Evolutionary conservation across 2,888 invertebrate genomes (phyloP), one percentile per base, ranked within the genome.

Genomic region (Macrophya alboannulata): DNA sequence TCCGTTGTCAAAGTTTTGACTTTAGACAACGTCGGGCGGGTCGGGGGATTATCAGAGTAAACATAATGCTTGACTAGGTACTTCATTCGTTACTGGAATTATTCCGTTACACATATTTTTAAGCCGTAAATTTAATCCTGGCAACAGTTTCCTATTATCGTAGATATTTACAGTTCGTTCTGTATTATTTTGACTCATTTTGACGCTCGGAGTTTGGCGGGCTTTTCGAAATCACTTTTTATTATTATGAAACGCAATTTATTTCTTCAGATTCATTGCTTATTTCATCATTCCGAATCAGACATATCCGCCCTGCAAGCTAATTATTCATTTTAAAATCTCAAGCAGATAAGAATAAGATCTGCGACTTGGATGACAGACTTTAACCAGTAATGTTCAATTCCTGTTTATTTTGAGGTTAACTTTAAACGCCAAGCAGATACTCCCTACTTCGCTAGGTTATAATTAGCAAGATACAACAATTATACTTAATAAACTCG

Each of bases 41-140:
- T 74, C 21, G n/a, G 72, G 21, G 72, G 45, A 68, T 74, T n/a
- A 74, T 74, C 21, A 9, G 43, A 74, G 72, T 74, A 74, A 74
- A 74, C 45, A 74, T 9, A 74, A 45, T n/a, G 45, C 43, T 45
- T 74, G 45, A 74, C 45, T 43, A 21, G 45, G n/a, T 0, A 9
- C 2, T 45, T 45, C 10, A 74, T 74, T 45, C n/a, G 10, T 21
- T 15, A 0, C n/a, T 12, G 4, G 21, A 74, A 40, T 45, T 45
- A 10, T 17, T 43, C 10, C 0, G 21, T 45, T 31, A 0, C 1
- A 15, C 21, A n/a, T 45, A 3, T 45, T 74, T 74, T 45, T 45
- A 9, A 74, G n/a, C 10, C n/a, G 5, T 17, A 45, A 10, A 74
- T 21, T 74, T 74, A 45, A 10, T 45, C 8, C 31, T 2, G 37